Conservation (phyloP, 2,888 invertebrate genomes). For the Pammene aurita region DNA sequence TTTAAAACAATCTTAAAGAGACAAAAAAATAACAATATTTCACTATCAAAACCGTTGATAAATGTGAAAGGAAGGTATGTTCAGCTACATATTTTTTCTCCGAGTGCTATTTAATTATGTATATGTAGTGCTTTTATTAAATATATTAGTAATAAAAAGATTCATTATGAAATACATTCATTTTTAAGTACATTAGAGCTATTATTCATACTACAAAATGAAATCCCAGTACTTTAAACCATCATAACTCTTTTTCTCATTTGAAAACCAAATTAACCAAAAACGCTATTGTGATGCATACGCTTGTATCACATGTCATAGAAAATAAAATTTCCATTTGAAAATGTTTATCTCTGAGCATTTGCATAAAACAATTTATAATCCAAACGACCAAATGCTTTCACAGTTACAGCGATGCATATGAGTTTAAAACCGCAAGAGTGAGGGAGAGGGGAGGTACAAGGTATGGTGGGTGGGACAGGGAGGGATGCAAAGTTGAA, state of each 20-base stretch:
- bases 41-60: too few species aligned
- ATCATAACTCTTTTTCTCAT: constrained; percentile 29
- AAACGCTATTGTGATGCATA: constrained; percentile 38
- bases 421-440: constrained; percentile 36
- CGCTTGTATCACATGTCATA: constrained; percentile 41
- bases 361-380: constrained; percentile 43
- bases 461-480: constrained; percentile 4
- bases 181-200: background rate
- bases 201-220: constrained; percentile 18
- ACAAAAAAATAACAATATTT: too few species aligned
- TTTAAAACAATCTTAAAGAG: too few species aligned
- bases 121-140: too few species aligned
- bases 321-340: constrained; percentile 42
- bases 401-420: constrained; percentile 40
- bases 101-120: too few species aligned
- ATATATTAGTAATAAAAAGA: too few species aligned
- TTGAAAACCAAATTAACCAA: constrained; percentile 39
- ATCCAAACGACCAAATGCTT: constrained; percentile 42
- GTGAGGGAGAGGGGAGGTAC: constrained; percentile 13
- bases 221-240: constrained; percentile 13
- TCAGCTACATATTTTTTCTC: too few species aligned
- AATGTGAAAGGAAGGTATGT: too few species aligned
- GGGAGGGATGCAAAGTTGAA: constrained; percentile 33
- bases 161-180: too few species aligned
- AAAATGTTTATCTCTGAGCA: constrained; percentile 39